Evolutionary conservation across 2,113 vertebrate genomes (phyloP), one percentile per base, ranked within the genome.

Genomic region (Leuciscus idus): DNA sequence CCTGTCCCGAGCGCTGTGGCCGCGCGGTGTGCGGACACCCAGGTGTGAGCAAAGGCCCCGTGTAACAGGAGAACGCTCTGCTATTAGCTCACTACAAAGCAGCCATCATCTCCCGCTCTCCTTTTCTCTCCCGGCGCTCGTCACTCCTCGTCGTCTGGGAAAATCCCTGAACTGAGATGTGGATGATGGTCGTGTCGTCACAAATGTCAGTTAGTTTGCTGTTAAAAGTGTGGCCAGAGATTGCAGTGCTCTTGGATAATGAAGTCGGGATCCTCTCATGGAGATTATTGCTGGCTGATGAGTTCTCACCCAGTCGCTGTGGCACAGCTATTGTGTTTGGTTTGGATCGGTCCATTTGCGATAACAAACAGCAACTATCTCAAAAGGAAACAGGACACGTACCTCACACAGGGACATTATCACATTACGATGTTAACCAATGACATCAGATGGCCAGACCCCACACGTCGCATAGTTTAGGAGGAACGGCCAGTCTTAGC

Each of bases 21-120:
- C 30, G 8, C 26, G 48, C 82, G 17, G 83, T 85, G 83, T 83
- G 73, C 2, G 83, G 74, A 90, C 86, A 90, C 93, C 93, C 95
- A 95, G 95, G 94, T 95, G 95, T 94, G 93, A 93, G 93, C 91
- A 91, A 90, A 50, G 21, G 90, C 85, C 92, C 88, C 89, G 89
- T 95, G 95, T 95, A 95, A 95, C 91, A 91, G 88, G 91, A 95
- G 88, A 92, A 94, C 90, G 21, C 72, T 88, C 80, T 46, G 90
- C 92, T 93, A 94, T 94, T 94, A 94, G 93, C 93, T 95, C 93
- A 91, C 92, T 93, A 92, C 89, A 92, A 91, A 87, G 87, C 89
- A 92, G 88, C 86, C 83, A 46, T 62, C 81, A 23, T 48, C 86
- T 52, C 70, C 57, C 30, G 28, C 68, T 76, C 61, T 59, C 36